Percentiles rank a stretch among this genome's conserved stretches.
phyloP scores from a whole-genome alignment of 2,797 vertebrate genomes.

The Toxotes lorentzi region DNA sequence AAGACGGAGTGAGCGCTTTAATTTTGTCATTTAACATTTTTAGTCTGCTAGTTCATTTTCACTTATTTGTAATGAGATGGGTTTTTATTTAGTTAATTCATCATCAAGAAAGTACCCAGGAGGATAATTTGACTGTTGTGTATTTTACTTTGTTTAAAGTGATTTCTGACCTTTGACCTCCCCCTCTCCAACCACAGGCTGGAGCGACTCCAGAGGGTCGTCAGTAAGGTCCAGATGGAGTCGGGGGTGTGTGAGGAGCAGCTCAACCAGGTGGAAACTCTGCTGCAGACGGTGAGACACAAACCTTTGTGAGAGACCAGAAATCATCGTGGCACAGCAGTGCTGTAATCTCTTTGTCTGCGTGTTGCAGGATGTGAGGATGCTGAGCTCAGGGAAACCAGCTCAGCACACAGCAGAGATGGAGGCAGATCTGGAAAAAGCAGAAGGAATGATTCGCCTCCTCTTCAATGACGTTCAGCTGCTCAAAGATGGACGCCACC shows the following conservation, averaged over 20 bases:
- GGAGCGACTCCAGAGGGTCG: constrained; percentile 94
- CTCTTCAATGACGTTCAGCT: constrained; percentile 94
- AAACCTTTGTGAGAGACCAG: not conserved
- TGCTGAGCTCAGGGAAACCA: constrained; percentile 86
- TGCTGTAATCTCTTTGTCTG: not conserved
- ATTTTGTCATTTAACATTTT: not conserved
- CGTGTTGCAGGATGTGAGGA: constrained; percentile 86
- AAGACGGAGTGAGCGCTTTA: constrained; percentile 75
- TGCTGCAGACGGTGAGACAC: constrained; percentile 91
- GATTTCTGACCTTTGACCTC: constrained; percentile 55
- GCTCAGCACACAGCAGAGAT: constrained; percentile 86
- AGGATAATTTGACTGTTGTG: not conserved
- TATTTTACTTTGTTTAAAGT: not conserved
- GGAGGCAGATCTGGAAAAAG: constrained; percentile 91
- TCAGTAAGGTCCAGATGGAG: constrained; percentile 96
- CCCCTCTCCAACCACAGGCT: constrained; percentile 82
- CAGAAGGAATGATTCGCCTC: constrained; percentile 90
- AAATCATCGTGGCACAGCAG: not conserved
- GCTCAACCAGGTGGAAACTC: constrained; percentile 93
- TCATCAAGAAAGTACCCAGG: too few species aligned
- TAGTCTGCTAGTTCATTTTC: not conserved
- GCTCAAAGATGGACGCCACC: constrained; percentile 94
- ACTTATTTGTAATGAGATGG: not conserved
- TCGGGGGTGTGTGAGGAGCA: constrained; percentile 96
- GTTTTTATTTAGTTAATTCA: constrained; percentile 1